A percentile compares a stretch with the other conserved stretches of the same genome.
phyloP scores from a whole-genome alignment of 2,888 invertebrate species.

The Drosophila koepferae region DNA sequence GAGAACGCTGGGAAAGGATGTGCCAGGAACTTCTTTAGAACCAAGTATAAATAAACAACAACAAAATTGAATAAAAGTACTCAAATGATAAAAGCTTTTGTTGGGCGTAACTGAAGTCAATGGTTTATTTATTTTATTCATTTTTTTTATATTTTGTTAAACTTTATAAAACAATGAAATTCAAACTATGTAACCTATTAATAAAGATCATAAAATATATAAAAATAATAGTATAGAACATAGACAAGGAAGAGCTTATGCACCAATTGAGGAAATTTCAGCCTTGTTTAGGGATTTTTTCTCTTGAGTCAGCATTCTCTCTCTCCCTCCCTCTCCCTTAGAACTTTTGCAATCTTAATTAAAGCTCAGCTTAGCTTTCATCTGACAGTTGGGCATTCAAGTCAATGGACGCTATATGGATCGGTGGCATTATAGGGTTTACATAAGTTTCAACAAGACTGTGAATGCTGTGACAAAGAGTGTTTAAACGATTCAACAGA shows the following conservation, averaged over 20 bases:
- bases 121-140: background rate
- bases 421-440: slow-evolving; percentile 26
- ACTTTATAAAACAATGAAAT: background rate
- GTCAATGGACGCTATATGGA: slow-evolving; percentile 51
- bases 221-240: too few species aligned
- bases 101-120: slow-evolving; percentile 56
- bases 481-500: slow-evolving; percentile 62
- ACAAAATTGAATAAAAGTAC: slow-evolving; percentile 6
- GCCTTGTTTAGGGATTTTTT: too few species aligned
- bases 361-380: background rate
- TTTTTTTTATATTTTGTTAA: too few species aligned
- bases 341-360: background rate
- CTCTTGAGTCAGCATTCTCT: too few species aligned
- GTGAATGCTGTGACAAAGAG: slow-evolving; percentile 21
- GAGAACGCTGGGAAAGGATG: slow-evolving; percentile 58
- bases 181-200: background rate
- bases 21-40: slow-evolving; percentile 24
- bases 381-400: background rate
- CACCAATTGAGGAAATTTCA: background rate
- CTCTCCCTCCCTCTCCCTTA: too few species aligned
- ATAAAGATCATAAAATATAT: background rate
- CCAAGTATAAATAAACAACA: background rate
- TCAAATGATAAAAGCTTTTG: slow-evolving; percentile 7
- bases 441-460: slow-evolving; percentile 40
- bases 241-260: background rate